Evolutionary conservation across 2,797 vertebrate species (phyloP), one percentile per base, ranked within the genome.

Genomic region (Parauchenoglanis punctatus): DNA sequence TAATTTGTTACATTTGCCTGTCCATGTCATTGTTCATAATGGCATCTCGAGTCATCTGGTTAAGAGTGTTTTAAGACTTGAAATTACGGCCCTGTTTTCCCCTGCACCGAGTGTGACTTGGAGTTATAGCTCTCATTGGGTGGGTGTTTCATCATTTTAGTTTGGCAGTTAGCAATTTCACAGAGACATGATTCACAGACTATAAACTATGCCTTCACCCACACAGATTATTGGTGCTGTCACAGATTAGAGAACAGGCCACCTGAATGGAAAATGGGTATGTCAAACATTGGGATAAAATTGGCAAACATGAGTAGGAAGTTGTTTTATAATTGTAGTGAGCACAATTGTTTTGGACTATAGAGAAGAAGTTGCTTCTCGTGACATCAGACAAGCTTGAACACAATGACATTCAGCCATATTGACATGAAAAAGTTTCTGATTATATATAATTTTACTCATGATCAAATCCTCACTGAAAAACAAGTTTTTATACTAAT

Each of bases 151-250:
- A 76, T 75, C 23, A 85, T 82, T 67, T 52, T 52, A 28, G 59
- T 82, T 82, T n/a, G 61, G 44, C 81, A 82, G 81, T 82, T 67
- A 67, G 59, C 80, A 82, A 82, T 82, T 82, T 82, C 58, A 82
- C 44, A 67, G 59, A 65, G 25, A 52, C 61, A 82, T 83, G 63
- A 81, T 44, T 81, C 65, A 80, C 54, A 81, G 17, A 28, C 78
- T 25, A 25, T 59, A 75, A 59, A 75, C 80, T 82, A 49, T 63
- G 61, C 80, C 61, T 65, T 65, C 44, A 65, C 61, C 83, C 68
- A 73, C 52, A 6, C 54, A 84, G 54, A 84, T 84, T 75, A 84
- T 75, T 46, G 49, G 67, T 44, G 70, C 68, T 73, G 70, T 73
- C 35, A 75, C 31, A 75, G 83, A 73, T 59, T 59, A 44, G 56